Evolutionary conservation across 2,797 vertebrate species (phyloP).

Genomic region (Hyperoplus lanceolatus): DNA sequence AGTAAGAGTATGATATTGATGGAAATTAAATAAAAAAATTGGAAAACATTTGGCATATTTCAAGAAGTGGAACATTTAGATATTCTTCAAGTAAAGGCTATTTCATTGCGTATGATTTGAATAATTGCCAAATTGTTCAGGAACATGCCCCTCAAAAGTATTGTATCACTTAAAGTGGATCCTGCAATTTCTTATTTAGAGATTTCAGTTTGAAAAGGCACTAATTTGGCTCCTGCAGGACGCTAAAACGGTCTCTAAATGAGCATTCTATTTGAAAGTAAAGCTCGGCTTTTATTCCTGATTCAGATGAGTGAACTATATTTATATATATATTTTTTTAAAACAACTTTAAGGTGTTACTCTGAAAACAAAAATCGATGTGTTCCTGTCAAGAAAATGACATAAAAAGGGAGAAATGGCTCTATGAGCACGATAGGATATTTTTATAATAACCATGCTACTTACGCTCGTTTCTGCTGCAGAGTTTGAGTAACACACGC

Average conservation of each 20-base stretch:
- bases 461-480: constrained; percentile 3
- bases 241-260: neutral
- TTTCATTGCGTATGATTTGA: neutral
- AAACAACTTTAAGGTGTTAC: neutral
- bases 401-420: constrained; percentile 18
- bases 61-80: neutral
- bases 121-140: neutral
- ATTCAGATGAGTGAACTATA: neutral
- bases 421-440: constrained; percentile 16
- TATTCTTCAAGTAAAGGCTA: neutral
- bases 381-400: neutral
- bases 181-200: too few relatives aligned
- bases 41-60: neutral
- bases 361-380: neutral
- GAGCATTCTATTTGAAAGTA: neutral
- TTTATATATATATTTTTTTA: neutral
- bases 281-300: neutral
- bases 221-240: neutral
- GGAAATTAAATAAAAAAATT: neutral
- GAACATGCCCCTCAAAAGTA: neutral
- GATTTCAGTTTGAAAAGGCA: neutral
- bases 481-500: constrained; percentile 29
- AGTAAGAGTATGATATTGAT: neutral
- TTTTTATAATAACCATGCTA: constrained; percentile 8
- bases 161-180: neutral